Conservation (phyloP, 2,113 vertebrate species). For the Acrocephalus kingi region DNA sequence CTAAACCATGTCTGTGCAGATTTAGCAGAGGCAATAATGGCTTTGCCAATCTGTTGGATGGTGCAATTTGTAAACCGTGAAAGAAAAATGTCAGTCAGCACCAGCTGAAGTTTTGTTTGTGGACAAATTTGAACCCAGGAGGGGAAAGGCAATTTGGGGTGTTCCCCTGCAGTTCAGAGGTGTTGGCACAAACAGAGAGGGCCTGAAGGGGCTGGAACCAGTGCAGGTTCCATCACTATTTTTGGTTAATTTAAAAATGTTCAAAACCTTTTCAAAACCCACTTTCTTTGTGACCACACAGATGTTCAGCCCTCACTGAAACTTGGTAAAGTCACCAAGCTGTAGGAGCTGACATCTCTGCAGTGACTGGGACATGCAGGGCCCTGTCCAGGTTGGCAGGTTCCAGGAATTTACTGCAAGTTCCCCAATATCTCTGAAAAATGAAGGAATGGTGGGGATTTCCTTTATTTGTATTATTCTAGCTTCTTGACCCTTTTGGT, state of each 20-base stretch:
- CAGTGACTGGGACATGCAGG: neutral
- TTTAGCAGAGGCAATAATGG: neutral
- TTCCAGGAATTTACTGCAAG: neutral
- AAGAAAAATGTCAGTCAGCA: neutral
- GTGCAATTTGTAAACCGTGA: neutral
- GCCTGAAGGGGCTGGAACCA: neutral
- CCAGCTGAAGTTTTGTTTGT: neutral
- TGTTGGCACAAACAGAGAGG: neutral
- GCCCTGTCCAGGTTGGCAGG: neutral
- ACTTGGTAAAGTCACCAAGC: neutral
- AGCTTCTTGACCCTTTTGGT: neutral
- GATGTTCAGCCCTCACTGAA: neutral
- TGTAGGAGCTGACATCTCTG: neutral
- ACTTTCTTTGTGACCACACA: neutral
- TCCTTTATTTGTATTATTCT: neutral
- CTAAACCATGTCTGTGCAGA: neutral
- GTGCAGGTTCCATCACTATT: rapidly evolving
- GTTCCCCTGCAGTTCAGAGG: neutral
- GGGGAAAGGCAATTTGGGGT: neutral
- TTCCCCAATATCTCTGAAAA: neutral
- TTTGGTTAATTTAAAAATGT: neutral
- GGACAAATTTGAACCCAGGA: neutral
- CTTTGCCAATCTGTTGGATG: neutral
- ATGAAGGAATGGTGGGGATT: neutral
- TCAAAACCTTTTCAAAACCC: neutral